Percentiles rank a stretch among this genome's conserved stretches.
phyloP scores from a whole-genome alignment of 2,113 vertebrate genomes.

The Dasypus novemcinctus region DNA sequence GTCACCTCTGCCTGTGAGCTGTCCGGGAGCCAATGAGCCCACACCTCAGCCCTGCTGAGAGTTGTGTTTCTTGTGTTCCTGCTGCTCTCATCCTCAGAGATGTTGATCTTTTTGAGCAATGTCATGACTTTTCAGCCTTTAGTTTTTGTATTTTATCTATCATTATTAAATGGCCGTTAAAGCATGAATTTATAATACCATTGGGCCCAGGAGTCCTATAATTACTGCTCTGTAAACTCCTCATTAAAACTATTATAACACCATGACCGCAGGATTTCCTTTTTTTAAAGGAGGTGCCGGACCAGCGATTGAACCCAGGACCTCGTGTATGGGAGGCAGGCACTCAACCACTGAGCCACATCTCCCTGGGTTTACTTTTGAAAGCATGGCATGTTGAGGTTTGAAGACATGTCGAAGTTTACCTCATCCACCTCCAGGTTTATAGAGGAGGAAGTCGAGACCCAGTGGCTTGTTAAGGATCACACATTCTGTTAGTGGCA shows the following conservation, averaged over 20 bases:
- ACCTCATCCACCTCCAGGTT: not conserved
- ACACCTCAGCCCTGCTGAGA: rapidly evolving
- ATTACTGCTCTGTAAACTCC: not conserved
- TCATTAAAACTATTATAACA: not conserved
- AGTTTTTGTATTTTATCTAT: not conserved
- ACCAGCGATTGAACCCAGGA: no score
- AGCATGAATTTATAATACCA: not conserved
- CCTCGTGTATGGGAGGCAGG: no score
- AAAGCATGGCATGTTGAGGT: not conserved
- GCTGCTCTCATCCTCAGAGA: not conserved
- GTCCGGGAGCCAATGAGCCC: not conserved
- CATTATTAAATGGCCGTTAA: not conserved
- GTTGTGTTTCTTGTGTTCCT: not conserved
- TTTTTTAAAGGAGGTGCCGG: no score
- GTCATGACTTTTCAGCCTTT: not conserved
- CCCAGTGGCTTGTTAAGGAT: not conserved
- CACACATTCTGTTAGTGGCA: not conserved
- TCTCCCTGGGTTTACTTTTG: not conserved
- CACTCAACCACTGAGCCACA: no score
- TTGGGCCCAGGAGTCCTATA: not conserved
- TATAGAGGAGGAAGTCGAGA: not conserved
- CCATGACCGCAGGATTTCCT: not conserved
- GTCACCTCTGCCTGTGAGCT: not conserved
- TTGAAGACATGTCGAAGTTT: not conserved
- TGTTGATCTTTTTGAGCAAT: not conserved